Evolutionary conservation across 2,113 vertebrate genomes (phyloP).

Genomic region (Formicarius rufipectus): DNA sequence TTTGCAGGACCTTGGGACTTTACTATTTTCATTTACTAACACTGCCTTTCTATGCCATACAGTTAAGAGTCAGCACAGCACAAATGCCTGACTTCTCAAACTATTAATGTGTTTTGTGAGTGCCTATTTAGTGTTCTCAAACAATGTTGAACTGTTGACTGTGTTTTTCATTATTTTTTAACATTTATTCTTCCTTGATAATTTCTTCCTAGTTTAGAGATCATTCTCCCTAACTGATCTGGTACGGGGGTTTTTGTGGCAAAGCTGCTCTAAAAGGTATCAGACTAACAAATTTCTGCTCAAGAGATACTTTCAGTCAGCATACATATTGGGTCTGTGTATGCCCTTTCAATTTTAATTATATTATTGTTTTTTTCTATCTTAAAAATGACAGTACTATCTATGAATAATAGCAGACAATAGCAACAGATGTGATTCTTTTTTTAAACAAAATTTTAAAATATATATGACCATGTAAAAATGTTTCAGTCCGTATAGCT

Average conservation of each 20-base stretch:
- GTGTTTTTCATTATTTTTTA: background rate
- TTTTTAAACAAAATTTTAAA: background rate
- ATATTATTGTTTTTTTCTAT: background rate
- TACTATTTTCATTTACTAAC: background rate
- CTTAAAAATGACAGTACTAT: background rate
- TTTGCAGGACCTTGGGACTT: background rate
- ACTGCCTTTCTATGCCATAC: background rate
- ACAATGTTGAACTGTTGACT: fast-evolving
- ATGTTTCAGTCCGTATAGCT: background rate
- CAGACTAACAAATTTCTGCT: background rate
- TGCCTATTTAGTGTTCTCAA: background rate
- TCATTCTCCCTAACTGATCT: background rate
- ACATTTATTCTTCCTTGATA: background rate
- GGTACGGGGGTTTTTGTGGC: background rate
- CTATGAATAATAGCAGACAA: background rate
- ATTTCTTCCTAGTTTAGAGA: background rate
- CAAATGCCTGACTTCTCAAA: background rate
- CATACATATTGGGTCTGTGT: background rate
- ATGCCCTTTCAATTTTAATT: background rate
- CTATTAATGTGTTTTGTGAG: background rate
- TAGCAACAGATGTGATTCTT: background rate
- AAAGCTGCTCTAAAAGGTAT: background rate
- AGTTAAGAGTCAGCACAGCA: background rate
- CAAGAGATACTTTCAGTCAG: background rate
- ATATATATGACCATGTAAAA: background rate